Base-by-base conservation (phyloP, 2,797 vertebrate species). In the Parotocinclus haroldoi region DNA sequence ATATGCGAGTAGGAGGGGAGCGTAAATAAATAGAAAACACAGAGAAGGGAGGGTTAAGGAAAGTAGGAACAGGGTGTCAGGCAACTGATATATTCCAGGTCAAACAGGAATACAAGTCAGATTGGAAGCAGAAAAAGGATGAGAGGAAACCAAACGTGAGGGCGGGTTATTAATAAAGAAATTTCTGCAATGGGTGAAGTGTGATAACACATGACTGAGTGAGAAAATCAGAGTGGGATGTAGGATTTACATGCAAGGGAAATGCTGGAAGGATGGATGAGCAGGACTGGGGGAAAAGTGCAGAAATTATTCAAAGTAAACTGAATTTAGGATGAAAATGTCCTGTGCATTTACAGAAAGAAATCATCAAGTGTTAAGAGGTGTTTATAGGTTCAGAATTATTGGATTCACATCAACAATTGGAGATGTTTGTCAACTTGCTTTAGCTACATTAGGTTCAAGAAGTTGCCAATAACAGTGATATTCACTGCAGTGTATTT, bases 61-160 rank as follows among this genome's bases (percentile, higher is more conserved):
- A 50, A 38, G 51, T 11, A 46, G 7, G 18, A 27, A 60, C 27
- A 14, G 60, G 12, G 44, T 57, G 73, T 68, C 63, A 65, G 53
- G 58, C 65, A 68, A 64, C 58, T 75, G 69, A 73, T 77, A 71
- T 69, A 75, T 75, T 77, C 63, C 71, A 68, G 68, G 16, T 73
- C 38, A 18, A 46, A 58, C 38, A 54, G 58, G 62, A 71, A 76
- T 73, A 68, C 65, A 56, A 45, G 51, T 76, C 72, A 65, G 63
- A 74, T 54, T 56, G 60, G 48, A 39, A 64, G 52, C n/a, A 50
- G 46, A 58, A 44, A 56, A 37, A 42, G 50, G 39, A 53, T 44
- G 27, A 49, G 42, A 46, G 42, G 40, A 8, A 65, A 14, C 46
- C 39, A 63, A 53, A 44, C n/a, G 52, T 39, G 52, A 66, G 45